Conservation (phyloP, 2,797 vertebrate species). For the Okamejei kenojei region DNA sequence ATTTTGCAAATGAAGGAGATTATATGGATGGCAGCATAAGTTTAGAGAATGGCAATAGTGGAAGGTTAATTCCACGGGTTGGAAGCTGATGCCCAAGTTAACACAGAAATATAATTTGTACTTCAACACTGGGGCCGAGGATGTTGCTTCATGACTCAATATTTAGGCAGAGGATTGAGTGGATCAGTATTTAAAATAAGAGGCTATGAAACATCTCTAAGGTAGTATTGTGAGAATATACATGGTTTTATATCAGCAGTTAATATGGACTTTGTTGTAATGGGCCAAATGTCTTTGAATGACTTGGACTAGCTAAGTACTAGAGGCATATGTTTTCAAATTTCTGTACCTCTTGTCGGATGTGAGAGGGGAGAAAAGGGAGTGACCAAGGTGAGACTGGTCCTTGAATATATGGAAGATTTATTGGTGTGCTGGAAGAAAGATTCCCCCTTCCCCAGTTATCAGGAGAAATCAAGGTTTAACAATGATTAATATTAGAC, state of each 20-base stretch:
- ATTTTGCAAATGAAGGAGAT: not conserved
- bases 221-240: not conserved
- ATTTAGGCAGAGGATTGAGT: not conserved
- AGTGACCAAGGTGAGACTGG: too few species aligned
- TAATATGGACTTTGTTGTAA: not conserved
- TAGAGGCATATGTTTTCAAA: too few species aligned
- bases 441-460: not conserved
- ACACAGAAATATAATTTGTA: not conserved
- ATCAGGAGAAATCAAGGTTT: not conserved
- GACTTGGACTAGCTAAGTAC: not conserved
- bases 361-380: too few species aligned
- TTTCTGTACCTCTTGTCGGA: too few species aligned
- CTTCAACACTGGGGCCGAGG: not conserved
- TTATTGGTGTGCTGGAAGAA: not conserved
- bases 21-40: not conserved
- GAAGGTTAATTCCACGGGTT: not conserved
- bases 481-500: not conserved
- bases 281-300: not conserved
- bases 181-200: not conserved
- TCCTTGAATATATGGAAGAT: not conserved
- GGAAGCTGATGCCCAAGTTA: not conserved
- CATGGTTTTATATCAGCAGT: not conserved
- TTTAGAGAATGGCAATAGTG: not conserved
- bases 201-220: not conserved
- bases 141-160: not conserved